Conservation (phyloP, 2,888 invertebrate species). For the Ischnura elegans region DNA sequence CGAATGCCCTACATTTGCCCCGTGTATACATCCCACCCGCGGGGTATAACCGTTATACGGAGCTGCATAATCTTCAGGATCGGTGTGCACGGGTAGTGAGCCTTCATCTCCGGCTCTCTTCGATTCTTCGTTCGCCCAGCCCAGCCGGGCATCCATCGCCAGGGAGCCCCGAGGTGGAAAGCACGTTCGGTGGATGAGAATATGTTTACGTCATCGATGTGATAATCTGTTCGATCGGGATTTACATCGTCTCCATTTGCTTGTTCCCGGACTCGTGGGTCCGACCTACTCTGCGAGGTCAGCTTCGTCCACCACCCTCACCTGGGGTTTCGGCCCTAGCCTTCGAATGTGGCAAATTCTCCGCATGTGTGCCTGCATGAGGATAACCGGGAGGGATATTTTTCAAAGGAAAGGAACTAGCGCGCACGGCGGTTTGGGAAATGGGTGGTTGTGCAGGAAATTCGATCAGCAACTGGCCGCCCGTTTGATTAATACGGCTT, state of each 20-base stretch:
- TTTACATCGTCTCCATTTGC: neutral
- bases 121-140: neutral
- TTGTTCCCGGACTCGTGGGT: neutral
- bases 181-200: constrained; percentile 21
- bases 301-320: neutral
- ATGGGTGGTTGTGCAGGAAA: neutral
- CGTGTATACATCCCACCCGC: neutral
- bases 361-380: too few relatives aligned
- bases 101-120: neutral
- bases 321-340: neutral
- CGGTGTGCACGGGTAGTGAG: neutral
- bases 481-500: too few relatives aligned
- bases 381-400: neutral
- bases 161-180: neutral
- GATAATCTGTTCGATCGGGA: constrained; percentile 13
- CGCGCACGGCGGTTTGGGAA: neutral
- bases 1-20: constrained; percentile 21
- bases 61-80: constrained; percentile 46
- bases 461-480: neutral
- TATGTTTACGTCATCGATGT: neutral
- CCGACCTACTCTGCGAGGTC: neutral
- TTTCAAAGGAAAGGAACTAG: neutral
- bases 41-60: neutral
- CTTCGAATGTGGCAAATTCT: neutral
- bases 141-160: neutral